A percentile compares a stretch with the other conserved stretches of the same genome.
phyloP scores from a whole-genome alignment of 2,888 invertebrate species.

The Cheilosia soror region DNA sequence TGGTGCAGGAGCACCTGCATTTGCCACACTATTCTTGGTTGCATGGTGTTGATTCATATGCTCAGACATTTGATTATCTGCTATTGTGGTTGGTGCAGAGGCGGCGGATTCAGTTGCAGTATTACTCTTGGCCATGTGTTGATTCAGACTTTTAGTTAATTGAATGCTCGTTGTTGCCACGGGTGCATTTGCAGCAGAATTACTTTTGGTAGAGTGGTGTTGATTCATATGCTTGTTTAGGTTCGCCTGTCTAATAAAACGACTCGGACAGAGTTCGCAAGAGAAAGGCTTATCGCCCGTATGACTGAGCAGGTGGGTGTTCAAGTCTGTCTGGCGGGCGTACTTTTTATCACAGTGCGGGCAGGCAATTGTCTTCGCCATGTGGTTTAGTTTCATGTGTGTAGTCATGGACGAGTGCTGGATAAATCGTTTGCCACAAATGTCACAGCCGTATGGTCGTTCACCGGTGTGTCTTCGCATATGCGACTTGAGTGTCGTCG shows the following conservation, averaged over 20 bases:
- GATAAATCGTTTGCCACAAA: constrained; percentile 80
- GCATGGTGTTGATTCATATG: no score
- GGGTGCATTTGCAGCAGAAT: neutral
- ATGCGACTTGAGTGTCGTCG: constrained; percentile 79
- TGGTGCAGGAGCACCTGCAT: no score
- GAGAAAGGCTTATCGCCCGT: constrained; percentile 80
- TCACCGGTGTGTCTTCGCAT: constrained; percentile 80
- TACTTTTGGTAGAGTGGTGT: constrained; percentile 77
- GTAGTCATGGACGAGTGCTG: constrained; percentile 81
- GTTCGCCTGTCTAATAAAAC: constrained; percentile 80
- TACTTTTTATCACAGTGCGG: constrained; percentile 81
- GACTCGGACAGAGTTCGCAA: constrained; percentile 79
- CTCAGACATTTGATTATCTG: neutral
- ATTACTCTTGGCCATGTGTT: no score
- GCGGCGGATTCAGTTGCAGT: no score
- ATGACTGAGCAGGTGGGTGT: constrained; percentile 79
- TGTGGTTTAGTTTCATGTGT: constrained; percentile 80
- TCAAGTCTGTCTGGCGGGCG: constrained; percentile 79
- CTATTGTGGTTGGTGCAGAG: neutral
- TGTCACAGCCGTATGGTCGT: constrained; percentile 80
- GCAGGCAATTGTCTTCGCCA: constrained; percentile 80
- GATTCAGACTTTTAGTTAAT: neutral
- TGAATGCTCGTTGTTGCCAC: neutral
- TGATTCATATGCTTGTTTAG: constrained; percentile 80
- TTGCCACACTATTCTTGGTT: no score